These are phyloP conservation scores for Heliocidaris erythrogramma DNA, from an alignment of 35 echinoderm and acorn worm genomes.

Conservation along the genomic window DNA sequence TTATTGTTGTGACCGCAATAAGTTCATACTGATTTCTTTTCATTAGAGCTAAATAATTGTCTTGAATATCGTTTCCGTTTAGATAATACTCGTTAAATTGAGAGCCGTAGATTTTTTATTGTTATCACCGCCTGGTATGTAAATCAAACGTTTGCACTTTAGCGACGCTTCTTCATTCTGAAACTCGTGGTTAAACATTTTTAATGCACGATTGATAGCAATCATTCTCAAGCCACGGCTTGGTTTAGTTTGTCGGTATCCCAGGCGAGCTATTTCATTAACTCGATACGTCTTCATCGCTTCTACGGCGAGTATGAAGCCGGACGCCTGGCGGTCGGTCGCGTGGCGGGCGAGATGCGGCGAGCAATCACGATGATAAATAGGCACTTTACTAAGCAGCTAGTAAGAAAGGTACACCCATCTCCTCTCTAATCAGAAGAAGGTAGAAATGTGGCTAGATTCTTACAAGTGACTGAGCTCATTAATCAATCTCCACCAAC, in stretches of 20 bases:
- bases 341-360: neutral
- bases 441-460: neutral
- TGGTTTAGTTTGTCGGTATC: neutral
- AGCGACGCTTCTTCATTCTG: neutral
- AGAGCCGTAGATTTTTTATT: neutral
- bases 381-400: neutral
- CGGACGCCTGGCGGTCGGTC: neutral
- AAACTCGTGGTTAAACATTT: slow-evolving; percentile 25
- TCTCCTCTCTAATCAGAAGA: neutral
- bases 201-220: slow-evolving; percentile 6
- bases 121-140: neutral
- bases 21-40: neutral
- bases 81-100: neutral
- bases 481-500: slow-evolving; percentile 27
- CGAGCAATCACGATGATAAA: neutral
- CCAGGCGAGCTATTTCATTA: neutral
- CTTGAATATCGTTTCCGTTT: neutral
- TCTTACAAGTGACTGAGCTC: neutral
- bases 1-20: neutral
- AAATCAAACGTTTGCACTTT: neutral
- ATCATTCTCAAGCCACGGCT: neutral
- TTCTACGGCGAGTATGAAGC: neutral
- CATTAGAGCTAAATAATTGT: neutral
- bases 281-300: neutral
- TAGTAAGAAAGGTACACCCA: neutral